A percentile compares a stretch with the other conserved stretches of the same genome.
phyloP scores from a whole-genome alignment of 2,113 vertebrate genomes.

The Pteruthius melanotis region DNA sequence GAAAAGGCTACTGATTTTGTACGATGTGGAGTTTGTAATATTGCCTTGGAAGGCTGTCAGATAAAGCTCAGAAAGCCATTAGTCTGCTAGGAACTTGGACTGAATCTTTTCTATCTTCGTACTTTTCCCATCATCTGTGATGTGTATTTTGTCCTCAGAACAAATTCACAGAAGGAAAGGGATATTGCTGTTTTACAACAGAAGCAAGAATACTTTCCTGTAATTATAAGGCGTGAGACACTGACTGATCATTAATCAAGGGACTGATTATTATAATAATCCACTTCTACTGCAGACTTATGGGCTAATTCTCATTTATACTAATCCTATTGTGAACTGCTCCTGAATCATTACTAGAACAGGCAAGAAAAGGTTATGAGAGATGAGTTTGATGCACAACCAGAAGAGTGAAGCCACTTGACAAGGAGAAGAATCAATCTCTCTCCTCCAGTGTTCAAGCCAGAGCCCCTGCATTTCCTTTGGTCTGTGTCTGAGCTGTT shows the following conservation, averaged over 20 bases:
- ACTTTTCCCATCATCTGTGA: neutral
- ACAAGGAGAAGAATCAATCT: neutral
- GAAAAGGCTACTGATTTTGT: neutral
- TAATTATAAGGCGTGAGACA: neutral
- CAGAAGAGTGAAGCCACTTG: neutral
- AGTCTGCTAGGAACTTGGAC: neutral
- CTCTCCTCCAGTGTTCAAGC: neutral
- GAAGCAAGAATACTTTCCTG: neutral
- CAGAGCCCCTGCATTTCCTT: neutral
- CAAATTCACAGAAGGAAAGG: neutral
- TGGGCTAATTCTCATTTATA: conserved; percentile 26
- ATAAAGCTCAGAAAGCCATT: neutral
- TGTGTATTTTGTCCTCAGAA: neutral
- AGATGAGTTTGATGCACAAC: neutral
- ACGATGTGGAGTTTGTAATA: neutral
- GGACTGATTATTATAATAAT: conserved; percentile 19
- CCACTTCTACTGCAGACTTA: neutral
- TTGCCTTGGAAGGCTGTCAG: neutral
- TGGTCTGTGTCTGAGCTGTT: neutral
- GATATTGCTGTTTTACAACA: neutral
- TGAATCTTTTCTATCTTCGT: neutral
- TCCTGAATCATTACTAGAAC: neutral
- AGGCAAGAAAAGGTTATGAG: neutral
- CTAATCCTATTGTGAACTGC: neutral
- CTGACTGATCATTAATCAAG: conserved; percentile 37